A percentile compares a stretch with the other conserved stretches of the same genome.
Evolutionary conservation across 2,797 vertebrate species (phyloP).

Genomic region (Microcaecilia unicolor): DNA sequence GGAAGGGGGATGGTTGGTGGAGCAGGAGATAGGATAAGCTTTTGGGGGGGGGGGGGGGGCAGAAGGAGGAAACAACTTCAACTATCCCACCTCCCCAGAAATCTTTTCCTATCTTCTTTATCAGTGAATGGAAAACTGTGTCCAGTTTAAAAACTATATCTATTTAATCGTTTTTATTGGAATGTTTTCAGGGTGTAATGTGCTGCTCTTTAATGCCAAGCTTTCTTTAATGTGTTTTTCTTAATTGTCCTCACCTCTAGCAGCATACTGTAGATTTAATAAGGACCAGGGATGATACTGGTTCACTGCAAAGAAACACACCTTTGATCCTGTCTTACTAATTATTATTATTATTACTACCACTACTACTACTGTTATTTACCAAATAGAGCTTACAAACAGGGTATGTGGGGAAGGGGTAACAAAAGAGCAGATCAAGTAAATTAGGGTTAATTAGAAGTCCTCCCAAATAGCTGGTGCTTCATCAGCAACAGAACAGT

Average conservation of each 20-base stretch:
- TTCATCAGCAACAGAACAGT: conserved; percentile 71
- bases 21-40: no score
- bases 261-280: neutral
- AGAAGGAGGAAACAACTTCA: no score
- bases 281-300: conserved; percentile 1
- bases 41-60: no score
- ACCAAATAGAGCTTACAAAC: conserved; percentile 29
- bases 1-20: no score
- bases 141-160: no score
- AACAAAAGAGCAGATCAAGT: conserved; percentile 43
- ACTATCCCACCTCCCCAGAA: no score
- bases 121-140: no score
- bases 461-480: conserved; percentile 60
- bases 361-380: conserved; percentile 21
- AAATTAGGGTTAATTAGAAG: conserved; percentile 85
- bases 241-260: conserved; percentile 8
- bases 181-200: rapidly evolving
- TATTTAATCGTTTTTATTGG: neutral
- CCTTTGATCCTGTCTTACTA: conserved; percentile 8
- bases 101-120: no score
- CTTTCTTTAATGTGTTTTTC: no score
- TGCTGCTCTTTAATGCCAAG: no score
- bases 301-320: neutral
- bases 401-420: conserved; percentile 26
- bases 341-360: conserved; percentile 23